Evolutionary conservation across 2,113 vertebrate genomes (phyloP).

Genomic region (Talpa occidentalis): DNA sequence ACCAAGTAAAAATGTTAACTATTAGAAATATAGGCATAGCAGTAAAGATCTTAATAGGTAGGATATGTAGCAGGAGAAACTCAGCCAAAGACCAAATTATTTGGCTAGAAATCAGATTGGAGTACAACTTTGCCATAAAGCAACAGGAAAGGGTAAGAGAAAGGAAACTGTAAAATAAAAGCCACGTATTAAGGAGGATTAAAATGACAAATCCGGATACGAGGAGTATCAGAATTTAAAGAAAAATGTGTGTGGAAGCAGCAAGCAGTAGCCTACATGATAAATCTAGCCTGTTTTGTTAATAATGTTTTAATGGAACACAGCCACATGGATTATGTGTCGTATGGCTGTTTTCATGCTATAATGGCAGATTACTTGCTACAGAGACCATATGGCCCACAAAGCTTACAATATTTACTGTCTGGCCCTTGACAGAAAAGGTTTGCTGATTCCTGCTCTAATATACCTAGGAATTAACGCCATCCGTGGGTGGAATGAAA

Average conservation of each 20-base stretch:
- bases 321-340: neutral
- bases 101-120: constrained; percentile 26
- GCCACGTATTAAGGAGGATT: constrained; percentile 10
- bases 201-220: constrained; percentile 30
- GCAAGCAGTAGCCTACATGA: neutral
- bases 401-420: constrained; percentile 22
- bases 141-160: constrained; percentile 5
- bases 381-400: neutral
- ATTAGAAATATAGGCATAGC: constrained; percentile 45
- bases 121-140: constrained; percentile 18
- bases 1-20: constrained; percentile 51
- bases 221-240: neutral
- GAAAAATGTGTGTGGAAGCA: neutral
- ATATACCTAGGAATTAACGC: neutral
- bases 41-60: constrained; percentile 60
- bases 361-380: neutral
- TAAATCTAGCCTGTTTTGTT: neutral
- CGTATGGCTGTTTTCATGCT: constrained; percentile 24
- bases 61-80: neutral
- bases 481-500: neutral
- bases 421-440: neutral
- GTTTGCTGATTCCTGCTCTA: neutral
- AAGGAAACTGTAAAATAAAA: constrained; percentile 52
- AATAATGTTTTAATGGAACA: neutral
- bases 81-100: constrained; percentile 53